Evolutionary conservation across 1,140 invertebrate genomes (phyloP).

Genomic region (Zaprionus taronus): DNA sequence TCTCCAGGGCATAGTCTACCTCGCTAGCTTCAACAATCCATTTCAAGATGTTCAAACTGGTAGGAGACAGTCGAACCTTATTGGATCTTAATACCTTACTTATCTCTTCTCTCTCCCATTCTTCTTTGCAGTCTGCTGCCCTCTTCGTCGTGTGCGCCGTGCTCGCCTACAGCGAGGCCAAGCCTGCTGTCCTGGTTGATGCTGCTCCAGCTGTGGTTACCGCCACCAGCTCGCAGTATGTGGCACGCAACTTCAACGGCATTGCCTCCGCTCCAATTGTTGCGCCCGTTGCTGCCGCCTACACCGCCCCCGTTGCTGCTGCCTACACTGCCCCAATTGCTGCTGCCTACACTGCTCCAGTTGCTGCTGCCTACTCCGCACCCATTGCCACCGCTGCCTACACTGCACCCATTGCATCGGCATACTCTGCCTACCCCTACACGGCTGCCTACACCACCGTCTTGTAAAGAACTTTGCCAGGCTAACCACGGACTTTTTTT

Average conservation of each 20-base stretch:
- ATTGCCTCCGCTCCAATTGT: slow-evolving; percentile 73
- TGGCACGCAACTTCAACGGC: slow-evolving; percentile 84
- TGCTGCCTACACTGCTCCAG: slow-evolving; percentile 57
- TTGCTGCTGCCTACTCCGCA: slow-evolving; percentile 63
- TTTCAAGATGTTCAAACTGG: slow-evolving; percentile 83
- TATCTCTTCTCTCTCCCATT: not conserved
- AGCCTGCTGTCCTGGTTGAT: slow-evolving; percentile 65
- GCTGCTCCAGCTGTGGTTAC: slow-evolving; percentile 81
- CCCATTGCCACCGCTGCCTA: slow-evolving; percentile 48
- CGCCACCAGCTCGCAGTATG: slow-evolving; percentile 85
- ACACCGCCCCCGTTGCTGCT: slow-evolving; percentile 44
- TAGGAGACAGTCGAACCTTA: slow-evolving; percentile 22
- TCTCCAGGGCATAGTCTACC: slow-evolving; percentile 53
- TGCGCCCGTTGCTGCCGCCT: slow-evolving; percentile 52
- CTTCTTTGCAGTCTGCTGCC: slow-evolving; percentile 53
- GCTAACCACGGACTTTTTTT: not conserved
- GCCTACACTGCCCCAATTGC: slow-evolving; percentile 61
- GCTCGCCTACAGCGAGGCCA: slow-evolving; percentile 70
- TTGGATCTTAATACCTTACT: not conserved
- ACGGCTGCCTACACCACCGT: slow-evolving; percentile 60
- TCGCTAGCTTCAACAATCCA: slow-evolving; percentile 60
- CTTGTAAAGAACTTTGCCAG: slow-evolving; percentile 39
- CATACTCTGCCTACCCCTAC: slow-evolving; percentile 58
- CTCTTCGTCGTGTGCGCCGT: slow-evolving; percentile 76
- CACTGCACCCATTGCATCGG: slow-evolving; percentile 50